Evolutionary conservation across 2,888 invertebrate genomes (phyloP), one percentile per base, ranked within the genome.

Genomic region (Dysmachus trigonus): DNA sequence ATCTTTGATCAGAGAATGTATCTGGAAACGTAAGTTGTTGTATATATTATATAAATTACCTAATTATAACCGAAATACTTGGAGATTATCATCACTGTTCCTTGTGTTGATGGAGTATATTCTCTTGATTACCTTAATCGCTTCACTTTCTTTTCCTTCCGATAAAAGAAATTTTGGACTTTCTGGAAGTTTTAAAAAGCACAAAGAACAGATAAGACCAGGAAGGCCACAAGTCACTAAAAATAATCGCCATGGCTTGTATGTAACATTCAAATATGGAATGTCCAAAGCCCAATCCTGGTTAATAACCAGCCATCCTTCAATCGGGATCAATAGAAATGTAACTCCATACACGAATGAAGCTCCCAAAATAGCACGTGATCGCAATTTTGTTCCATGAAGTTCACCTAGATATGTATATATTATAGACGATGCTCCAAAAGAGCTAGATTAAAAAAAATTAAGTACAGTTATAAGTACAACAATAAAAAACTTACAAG

Each of bases 391-490:
- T 71, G 91, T 89, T 38, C 92, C 91, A 88, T 93, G 93, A 88
- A 93, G 93, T 89, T 94, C 94, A 7, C 93, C 93, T 18, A 93
- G 90, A 88, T 93, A 93, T 1, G 93, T 93, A 88, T 93, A 93
- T 2, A 93, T 90, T 8, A 93, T 92, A 0, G 93, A 92, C 2
- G 93, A 93, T 1, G 6, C 53, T 6, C 53, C 53, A 22, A n/a
- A n/a, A n/a, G 18, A 4, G 1, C 53, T 7, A 10, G 47, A 8
- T 53, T 22, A 7, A 18, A 53, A 22, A n/a, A n/a, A n/a, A n/a
- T n/a, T n/a, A n/a, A n/a, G n/a, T n/a, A n/a, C n/a, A n/a, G n/a
- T n/a, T n/a, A n/a, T n/a, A n/a, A n/a, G n/a, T n/a, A n/a, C n/a
- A n/a, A n/a, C n/a, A n/a, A n/a, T n/a, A n/a, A 41, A 86, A 89